Conservation (phyloP, 2,888 invertebrate species). For the Oxytorus armatus region DNA sequence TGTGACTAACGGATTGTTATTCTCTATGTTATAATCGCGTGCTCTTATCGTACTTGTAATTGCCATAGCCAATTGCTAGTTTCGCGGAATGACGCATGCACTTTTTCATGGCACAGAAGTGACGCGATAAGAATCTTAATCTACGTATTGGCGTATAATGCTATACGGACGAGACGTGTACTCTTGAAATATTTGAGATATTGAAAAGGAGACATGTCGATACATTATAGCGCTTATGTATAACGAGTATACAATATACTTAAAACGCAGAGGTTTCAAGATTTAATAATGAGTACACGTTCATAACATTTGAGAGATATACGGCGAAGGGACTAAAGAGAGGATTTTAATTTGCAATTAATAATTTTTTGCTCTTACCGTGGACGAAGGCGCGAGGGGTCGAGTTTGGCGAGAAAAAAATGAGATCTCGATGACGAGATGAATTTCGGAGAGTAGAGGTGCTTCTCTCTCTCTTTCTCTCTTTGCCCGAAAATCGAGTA, state of each 20-base stretch:
- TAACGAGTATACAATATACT: too few species aligned
- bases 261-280: too few species aligned
- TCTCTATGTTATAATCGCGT: slow-evolving; percentile 39
- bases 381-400: background rate
- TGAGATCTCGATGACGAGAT: slow-evolving; percentile 12
- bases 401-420: slow-evolving; percentile 9
- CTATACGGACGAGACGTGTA: slow-evolving; percentile 15
- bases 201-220: too few species aligned
- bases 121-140: slow-evolving; percentile 50
- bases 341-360: background rate
- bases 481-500: slow-evolving; percentile 6
- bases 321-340: background rate
- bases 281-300: too few species aligned
- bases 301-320: too few species aligned
- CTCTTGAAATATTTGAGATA: background rate
- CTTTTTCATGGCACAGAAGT: slow-evolving; percentile 42
- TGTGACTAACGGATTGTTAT: slow-evolving; percentile 62
- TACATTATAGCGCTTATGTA: too few species aligned
- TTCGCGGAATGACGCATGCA: slow-evolving; percentile 59
- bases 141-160: too few species aligned
- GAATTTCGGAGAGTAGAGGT: background rate
- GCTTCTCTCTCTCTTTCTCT: too few species aligned
- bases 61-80: slow-evolving; percentile 43
- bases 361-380: background rate
- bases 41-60: slow-evolving; percentile 63